Evolutionary conservation across 1,140 invertebrate genomes (phyloP).

Genomic region (Yoshiicerus persimilis): DNA sequence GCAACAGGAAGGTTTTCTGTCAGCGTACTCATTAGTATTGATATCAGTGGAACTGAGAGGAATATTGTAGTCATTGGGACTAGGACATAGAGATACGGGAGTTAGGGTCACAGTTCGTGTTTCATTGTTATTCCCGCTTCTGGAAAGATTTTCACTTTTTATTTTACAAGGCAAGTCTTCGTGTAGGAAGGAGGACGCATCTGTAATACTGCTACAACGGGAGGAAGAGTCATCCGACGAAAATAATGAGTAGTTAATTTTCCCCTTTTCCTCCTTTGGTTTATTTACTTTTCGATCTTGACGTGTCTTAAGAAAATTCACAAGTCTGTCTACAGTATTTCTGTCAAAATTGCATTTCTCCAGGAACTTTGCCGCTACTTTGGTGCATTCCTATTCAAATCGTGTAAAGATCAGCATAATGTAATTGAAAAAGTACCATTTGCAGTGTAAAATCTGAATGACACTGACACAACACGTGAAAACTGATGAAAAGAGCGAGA

Average conservation of each 20-base stretch:
- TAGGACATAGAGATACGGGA: conserved; percentile 11
- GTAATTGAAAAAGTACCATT: neutral
- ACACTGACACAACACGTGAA: no score
- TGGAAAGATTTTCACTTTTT: neutral
- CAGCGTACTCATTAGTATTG: neutral
- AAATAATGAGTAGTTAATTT: neutral
- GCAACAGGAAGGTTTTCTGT: neutral
- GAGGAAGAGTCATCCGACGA: neutral
- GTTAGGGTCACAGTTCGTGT: neutral
- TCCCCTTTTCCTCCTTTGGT: neutral
- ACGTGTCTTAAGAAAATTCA: neutral
- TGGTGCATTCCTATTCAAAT: neutral
- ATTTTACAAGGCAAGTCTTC: neutral
- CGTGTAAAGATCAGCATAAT: neutral
- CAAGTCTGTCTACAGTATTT: neutral
- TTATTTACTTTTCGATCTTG: neutral
- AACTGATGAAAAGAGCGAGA: no score
- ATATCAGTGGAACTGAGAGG: neutral
- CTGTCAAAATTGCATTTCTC: conserved; percentile 19
- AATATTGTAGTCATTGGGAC: neutral
- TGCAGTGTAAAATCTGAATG: neutral
- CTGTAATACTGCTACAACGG: neutral
- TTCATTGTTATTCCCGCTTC: neutral
- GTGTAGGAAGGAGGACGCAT: neutral
- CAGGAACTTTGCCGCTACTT: conserved; percentile 3